Evolutionary conservation across 2,797 vertebrate genomes (phyloP), one percentile per base, ranked within the genome.

Genomic region (Lagorchestes hirsutus): DNA sequence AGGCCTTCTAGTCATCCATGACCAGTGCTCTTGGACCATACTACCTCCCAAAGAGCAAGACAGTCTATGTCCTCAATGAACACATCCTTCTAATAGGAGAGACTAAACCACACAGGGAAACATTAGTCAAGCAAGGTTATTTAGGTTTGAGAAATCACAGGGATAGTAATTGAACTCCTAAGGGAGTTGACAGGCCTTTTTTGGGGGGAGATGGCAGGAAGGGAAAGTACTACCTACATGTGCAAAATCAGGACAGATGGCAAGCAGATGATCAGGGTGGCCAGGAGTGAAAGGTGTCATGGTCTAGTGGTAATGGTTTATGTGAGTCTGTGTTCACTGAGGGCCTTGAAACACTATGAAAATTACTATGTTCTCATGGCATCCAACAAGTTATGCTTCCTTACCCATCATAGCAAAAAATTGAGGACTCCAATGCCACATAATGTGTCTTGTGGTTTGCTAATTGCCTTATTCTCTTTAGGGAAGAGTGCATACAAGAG

Each of bases 151-250:
- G 22, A 87, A 87, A 10, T 87, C 40, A 87, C 18, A 46, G 31
- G 74, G 40, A 46, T 87, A 8, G 22, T 27, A 46, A 87, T 4
- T 87, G 40, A 24, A 87, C 40, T 27, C 40, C 46, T 50, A 87
- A 50, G 24, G 40, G 74, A 87, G 74, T 50, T 46, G 22, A 87
- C 9, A 87, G 13, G 10, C 2, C 40, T 87, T 82, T 82, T 13
- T 6, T 14, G 4, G 14, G n/a, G n/a, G n/a, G 2, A 12, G 18
- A n/a, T 4, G 29, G 28, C 0, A 22, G 16, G 9, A 74, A 10
- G 18, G 74, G 40, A 24, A 87, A 27, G 40, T 24, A 50, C 74
- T 87, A 28, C 34, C 74, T 87, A 46, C 40, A 27, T 46, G 40
- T 50, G 24, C 22, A 50, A 40, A 27, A 50, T 2, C 24, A 82